A percentile compares a stretch with the other conserved stretches of the same genome.
Conservation (phyloP, 2,797 vertebrate species). For the Echeneis naucrates region DNA sequence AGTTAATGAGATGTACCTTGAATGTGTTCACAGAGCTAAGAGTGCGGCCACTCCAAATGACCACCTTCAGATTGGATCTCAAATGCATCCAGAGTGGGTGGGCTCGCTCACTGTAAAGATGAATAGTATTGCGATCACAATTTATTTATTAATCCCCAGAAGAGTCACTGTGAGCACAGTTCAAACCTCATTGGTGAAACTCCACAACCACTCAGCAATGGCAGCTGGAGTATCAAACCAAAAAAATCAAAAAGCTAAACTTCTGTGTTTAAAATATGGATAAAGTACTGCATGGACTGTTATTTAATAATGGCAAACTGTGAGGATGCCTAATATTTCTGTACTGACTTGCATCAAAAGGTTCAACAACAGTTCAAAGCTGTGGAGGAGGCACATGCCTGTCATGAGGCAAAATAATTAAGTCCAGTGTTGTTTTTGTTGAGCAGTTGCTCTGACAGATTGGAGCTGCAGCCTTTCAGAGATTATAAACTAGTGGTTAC, state of each 20-base stretch:
- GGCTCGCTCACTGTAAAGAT: no score
- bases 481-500: not conserved
- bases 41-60: no score
- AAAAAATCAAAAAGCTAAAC: not conserved
- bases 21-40: no score
- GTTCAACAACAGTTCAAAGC: constrained; percentile 56
- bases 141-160: no score
- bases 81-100: no score
- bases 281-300: not conserved
- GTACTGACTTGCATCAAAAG: constrained; percentile 25
- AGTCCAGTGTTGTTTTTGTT: constrained; percentile 32
- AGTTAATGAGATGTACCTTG: no score
- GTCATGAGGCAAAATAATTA: constrained; percentile 50
- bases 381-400: constrained; percentile 49
- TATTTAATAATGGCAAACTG: not conserved
- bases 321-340: not conserved
- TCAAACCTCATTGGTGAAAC: no score
- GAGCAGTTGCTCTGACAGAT: constrained; percentile 23
- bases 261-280: not conserved
- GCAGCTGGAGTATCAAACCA: no score
- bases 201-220: no score
- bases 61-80: no score
- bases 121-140: no score
- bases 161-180: no score
- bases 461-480: not conserved